phyloP scores from a whole-genome alignment of 2,113 vertebrate species.

The Balaeniceps rex region DNA sequence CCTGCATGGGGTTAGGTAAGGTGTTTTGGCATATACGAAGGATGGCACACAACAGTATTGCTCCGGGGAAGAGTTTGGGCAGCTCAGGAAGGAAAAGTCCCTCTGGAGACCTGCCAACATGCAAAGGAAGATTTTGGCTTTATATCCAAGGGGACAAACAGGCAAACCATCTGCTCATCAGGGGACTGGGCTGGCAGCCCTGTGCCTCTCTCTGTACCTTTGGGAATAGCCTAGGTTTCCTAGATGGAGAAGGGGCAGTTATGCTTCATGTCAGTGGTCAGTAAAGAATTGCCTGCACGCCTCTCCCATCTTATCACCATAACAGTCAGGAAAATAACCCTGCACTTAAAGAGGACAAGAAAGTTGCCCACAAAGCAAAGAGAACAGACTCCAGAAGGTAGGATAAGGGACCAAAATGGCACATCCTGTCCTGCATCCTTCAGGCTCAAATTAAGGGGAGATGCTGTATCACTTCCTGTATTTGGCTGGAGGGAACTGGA shows the following conservation, averaged over 20 bases:
- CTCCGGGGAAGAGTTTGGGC: background rate
- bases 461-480: background rate
- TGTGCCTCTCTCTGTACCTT: background rate
- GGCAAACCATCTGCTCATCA: background rate
- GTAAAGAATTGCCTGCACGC: background rate
- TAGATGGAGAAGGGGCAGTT: background rate
- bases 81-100: background rate
- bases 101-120: background rate
- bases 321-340: background rate
- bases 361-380: background rate
- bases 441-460: background rate
- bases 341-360: background rate
- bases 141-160: background rate
- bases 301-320: background rate
- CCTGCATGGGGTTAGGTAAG: background rate
- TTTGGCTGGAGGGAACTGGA: background rate
- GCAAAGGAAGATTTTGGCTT: background rate
- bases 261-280: background rate
- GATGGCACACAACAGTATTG: background rate
- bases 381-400: background rate
- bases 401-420: background rate
- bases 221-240: background rate
- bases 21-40: accelerated
- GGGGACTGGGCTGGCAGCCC: background rate
- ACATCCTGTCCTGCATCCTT: background rate